phyloP scores from a whole-genome alignment of 1,140 invertebrate genomes.

The Sinonovacula constricta region DNA sequence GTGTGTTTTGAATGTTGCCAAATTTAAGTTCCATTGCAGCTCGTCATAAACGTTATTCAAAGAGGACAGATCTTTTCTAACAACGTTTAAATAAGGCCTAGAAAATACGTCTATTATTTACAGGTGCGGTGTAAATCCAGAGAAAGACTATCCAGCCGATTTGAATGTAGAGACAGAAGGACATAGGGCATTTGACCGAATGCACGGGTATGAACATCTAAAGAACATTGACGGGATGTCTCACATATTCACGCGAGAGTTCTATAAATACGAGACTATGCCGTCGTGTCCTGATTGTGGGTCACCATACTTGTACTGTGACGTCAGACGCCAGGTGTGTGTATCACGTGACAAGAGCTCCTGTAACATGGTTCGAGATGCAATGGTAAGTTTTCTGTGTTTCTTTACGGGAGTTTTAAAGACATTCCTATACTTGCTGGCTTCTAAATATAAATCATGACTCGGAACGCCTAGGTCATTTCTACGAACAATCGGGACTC shows the following conservation, averaged over 20 bases:
- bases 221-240: conserved; percentile 32
- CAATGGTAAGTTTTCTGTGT: conserved; percentile 11
- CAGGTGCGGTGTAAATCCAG: conserved; percentile 34
- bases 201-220: conserved; percentile 33
- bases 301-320: conserved; percentile 31
- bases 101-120: neutral
- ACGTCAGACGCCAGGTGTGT: conserved; percentile 14
- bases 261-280: conserved; percentile 37
- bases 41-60: too few species aligned
- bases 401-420: too few species aligned
- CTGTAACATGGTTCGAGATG: conserved; percentile 32
- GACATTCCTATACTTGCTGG: too few species aligned
- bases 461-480: too few species aligned
- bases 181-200: conserved; percentile 20
- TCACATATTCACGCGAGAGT: conserved; percentile 24
- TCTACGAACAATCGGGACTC: too few species aligned
- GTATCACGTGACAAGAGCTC: conserved; percentile 29
- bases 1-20: too few species aligned
- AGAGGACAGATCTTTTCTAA: too few species aligned
- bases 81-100: too few species aligned
- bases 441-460: too few species aligned
- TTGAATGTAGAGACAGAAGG: conserved; percentile 1
- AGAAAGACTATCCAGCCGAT: conserved; percentile 28
- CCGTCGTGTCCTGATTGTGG: conserved; percentile 41
- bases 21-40: too few species aligned